Base-by-base conservation (phyloP, 2,113 vertebrate species). In the Gopherus evgoodei region DNA sequence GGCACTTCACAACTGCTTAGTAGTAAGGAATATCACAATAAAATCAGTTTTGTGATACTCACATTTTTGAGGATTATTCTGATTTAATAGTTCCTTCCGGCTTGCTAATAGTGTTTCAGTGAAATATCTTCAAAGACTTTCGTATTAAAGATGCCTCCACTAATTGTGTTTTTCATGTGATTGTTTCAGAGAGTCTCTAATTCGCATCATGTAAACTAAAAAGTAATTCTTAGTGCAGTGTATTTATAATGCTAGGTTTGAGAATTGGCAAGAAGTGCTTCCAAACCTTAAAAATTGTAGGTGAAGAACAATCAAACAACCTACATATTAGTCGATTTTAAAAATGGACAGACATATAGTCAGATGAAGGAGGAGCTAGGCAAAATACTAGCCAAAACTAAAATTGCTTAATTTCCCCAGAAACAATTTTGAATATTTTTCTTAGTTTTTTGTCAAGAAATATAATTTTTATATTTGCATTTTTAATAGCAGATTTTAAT, bases 1-100 rank as follows among this genome's bases (percentile, higher is more conserved):
- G 93, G 87, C 84, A 50, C 94, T 93, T 96, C 69, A 56, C 4
- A 93, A 35, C 57, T 72, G 86, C 81, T 95, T 90, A 76, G 83
- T 56, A 35, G n/a, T 96, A 89, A 75, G 90, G 80, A 87, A 1
- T 69, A 1, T 89, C 83, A 57, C 65, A 84, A 69, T 84, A 93
- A 62, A 81, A 62, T 90, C 88, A 92, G 81, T 96, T 81, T 50
- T 25, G 24, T 54, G 78, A 83, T 83, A 81, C 11, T 65, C 81
- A 57, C 75, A 57, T 62, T 84, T 92, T 84, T 38, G 19, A 29
- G 57, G 31, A 21, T 89, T 92, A 44, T 86, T 94, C 25, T 29
- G 24, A 78, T 29, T 17, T 49, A 27, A 78, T 78, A 9, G 31
- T 69, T 44, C 38, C 38, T 44, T 25, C 72, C 4, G 38, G 3